Evolutionary conservation across 2,113 vertebrate genomes (phyloP), one percentile per base, ranked within the genome.

Genomic region (Acinonyx jubatus): DNA sequence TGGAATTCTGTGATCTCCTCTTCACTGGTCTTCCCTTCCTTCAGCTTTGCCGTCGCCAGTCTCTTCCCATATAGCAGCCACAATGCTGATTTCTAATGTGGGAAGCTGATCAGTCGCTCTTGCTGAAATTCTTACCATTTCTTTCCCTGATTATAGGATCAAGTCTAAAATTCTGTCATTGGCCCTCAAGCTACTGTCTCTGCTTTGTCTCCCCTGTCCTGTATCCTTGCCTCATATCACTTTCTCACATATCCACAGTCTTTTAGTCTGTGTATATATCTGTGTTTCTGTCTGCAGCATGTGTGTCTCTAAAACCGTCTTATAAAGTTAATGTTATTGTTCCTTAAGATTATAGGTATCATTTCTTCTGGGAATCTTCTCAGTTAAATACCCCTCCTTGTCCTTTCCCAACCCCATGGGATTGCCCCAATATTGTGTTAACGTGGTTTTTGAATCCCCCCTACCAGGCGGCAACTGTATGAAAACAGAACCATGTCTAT

Each of bases 21-120:
- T 25, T 57, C 18, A 18, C 36, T 27, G 7, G 8, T 8, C 45
- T 66, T 66, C 18, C 21, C 21, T 80, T 36, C 31, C 38, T 55
- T 4, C 5, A 65, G 6, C 5, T 23, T 80, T 25, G 29, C 15
- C 9, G 14, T 31, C 13, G 0, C 36, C 18, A 4, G 1, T 63
- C 9, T 73, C 3, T 52, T 48, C 7, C 6, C 65, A 9, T 1
- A 21, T 10, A 21, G 2, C 33, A 94, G 27, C 8, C 14, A 69
- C 19, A 63, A 36, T 16, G 76, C 41, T 18, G 8, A 23, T 73
- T 95, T 36, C 63, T 80, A 8, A 73, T 25, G 36, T 19, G 3
- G 1, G 13, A 90, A 61, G n/a, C 14, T 65, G 1, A 45, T 78
- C 29, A 41, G 11, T 31, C 27, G 1, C 6, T 71, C 19, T 45